Percentiles rank a stretch among this genome's conserved stretches.
These are phyloP conservation scores for Ochropleura leucogaster DNA, from an alignment of 2,888 invertebrate species.

Conservation along the genomic window DNA sequence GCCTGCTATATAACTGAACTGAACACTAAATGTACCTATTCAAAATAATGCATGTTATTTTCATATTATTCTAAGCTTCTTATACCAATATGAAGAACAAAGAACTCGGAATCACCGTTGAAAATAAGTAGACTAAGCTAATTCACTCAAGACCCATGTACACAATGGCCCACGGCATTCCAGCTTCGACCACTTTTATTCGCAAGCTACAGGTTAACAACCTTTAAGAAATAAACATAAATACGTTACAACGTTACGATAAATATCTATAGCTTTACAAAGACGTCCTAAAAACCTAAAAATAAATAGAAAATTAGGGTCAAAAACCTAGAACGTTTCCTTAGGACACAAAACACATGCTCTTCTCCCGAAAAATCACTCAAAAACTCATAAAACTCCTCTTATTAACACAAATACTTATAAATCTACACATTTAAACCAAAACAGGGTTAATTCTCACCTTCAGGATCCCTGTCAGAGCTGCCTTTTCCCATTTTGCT, in stretches of 20 bases:
- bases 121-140: background rate
- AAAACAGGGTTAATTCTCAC: slow-evolving; percentile 67
- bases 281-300: background rate
- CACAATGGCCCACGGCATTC: slow-evolving; percentile 24
- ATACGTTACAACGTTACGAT: background rate
- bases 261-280: background rate
- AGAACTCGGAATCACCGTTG: background rate
- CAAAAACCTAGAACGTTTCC: background rate
- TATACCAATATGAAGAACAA: slow-evolving; percentile 1
- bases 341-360: background rate
- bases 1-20: background rate
- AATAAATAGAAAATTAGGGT: background rate
- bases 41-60: background rate
- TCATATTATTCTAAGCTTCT: background rate
- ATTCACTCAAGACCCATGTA: background rate
- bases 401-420: background rate
- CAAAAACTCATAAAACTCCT: background rate
- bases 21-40: too few relatives aligned
- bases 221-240: slow-evolving; percentile 24
- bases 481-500: slow-evolving; percentile 74
- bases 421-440: background rate
- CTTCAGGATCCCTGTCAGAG: slow-evolving; percentile 81
- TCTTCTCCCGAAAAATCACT: background rate
- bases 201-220: slow-evolving; percentile 44
- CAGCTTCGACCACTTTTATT: background rate